These are phyloP conservation scores for Pachyramphus minor DNA, from an alignment of 2,113 vertebrate genomes.

Conservation along the genomic window DNA sequence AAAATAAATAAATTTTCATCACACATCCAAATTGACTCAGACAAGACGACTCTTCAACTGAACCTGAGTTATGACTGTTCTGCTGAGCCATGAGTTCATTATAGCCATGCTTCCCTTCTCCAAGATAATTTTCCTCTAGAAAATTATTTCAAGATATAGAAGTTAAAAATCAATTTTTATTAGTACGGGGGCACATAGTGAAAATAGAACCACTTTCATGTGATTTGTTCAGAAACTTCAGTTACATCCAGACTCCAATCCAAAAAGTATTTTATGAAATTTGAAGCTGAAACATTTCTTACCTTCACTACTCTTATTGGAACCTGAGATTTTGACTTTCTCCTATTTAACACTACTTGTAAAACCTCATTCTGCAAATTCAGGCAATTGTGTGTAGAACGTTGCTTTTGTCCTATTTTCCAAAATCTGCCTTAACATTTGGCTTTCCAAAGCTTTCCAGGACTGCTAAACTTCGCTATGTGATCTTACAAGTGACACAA, in stretches of 20 bases:
- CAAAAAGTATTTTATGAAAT: background rate
- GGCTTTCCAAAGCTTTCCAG: background rate
- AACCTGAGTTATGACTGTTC: background rate
- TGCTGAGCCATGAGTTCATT: background rate
- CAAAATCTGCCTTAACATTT: background rate
- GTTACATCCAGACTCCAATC: background rate
- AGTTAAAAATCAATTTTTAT: background rate
- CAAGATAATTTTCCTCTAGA: background rate
- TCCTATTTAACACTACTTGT: background rate
- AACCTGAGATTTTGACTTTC: background rate
- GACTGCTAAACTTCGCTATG: background rate
- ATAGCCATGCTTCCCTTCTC: background rate
- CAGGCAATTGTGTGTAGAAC: background rate
- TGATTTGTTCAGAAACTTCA: background rate
- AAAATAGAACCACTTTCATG: background rate
- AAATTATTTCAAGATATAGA: background rate
- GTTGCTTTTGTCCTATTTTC: background rate
- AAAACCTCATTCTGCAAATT: background rate
- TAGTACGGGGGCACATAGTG: background rate
- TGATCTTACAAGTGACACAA: background rate
- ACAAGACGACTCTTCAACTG: background rate
- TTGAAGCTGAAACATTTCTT: background rate
- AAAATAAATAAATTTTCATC: background rate
- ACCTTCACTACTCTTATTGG: accelerated
- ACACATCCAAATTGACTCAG: background rate